Conservation (phyloP, 2,797 vertebrate genomes). For the Hippopotamyrus pictus region DNA sequence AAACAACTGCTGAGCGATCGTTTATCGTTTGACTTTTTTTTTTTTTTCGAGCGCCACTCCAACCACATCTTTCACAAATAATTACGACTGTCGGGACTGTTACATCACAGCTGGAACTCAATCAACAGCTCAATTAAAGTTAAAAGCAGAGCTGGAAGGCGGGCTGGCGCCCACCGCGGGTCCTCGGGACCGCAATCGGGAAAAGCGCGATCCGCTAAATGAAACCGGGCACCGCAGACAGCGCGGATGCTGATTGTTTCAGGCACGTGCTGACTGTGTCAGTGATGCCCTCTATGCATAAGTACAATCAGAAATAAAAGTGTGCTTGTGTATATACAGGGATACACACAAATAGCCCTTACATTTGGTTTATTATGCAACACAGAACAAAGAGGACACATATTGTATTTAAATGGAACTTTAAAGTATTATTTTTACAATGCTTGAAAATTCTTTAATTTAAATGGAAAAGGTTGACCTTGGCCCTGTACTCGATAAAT, state of each 20-base stretch:
- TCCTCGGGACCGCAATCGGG: background rate
- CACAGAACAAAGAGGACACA: background rate
- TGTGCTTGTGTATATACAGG: background rate
- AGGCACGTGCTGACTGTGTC: background rate
- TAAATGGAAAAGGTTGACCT: background rate
- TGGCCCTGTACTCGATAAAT: background rate
- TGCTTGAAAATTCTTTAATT: background rate
- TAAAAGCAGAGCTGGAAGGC: background rate
- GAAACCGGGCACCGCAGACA: background rate
- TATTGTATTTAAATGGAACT: background rate
- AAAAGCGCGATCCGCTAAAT: background rate
- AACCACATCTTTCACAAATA: background rate
- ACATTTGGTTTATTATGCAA: background rate
- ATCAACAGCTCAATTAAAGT: slow-evolving; percentile 7
- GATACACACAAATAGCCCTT: background rate
- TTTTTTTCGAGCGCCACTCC: background rate
- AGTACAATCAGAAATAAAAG: background rate
- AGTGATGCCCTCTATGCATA: background rate
- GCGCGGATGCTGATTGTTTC: background rate
- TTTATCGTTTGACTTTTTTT: background rate
- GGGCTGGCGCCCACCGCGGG: background rate
- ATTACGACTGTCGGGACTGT: background rate
- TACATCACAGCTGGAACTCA: background rate
- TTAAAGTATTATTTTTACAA: background rate
- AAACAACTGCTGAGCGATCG: background rate